These are phyloP conservation scores for cattle (Bos taurus) DNA, from an alignment of 2,113 vertebrate genomes.

Conservation along the genomic window ARS-UCD2.0 NC_037332.1:77481001-77481500, in stretches of 20 bases:
- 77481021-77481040: neutral
- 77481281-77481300: neutral
- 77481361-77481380: neutral
- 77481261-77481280: neutral
- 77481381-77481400: neutral
- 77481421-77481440: neutral
- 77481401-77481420: neutral
- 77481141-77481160: neutral
- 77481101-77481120: constrained; percentile 13
- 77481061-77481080: neutral
- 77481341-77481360: neutral
- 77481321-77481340: neutral
- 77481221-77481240: neutral
- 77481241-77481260: neutral
- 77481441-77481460: neutral
- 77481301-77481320: neutral
- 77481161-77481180: constrained; percentile 5
- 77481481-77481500: constrained; percentile 47
- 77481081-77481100: neutral
- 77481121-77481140: neutral
- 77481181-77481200: neutral
- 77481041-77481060: neutral
- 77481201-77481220: neutral
- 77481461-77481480: neutral
- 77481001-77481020: neutral